Base-by-base conservation (phyloP, 2,888 invertebrate species). In the Chrysolina americana region DNA sequence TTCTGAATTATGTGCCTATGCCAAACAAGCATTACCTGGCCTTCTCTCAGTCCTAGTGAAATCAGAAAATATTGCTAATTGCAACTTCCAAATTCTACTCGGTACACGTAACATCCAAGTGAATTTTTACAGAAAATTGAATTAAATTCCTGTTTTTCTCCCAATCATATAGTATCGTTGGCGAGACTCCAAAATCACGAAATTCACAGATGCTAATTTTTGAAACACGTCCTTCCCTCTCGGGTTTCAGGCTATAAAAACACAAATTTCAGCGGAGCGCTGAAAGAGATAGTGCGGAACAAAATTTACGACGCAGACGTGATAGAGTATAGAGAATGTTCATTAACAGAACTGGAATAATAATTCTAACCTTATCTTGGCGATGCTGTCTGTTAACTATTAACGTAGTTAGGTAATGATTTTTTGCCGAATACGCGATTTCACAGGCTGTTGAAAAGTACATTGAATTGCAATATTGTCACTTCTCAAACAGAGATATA, bases 161-260 rank as follows among this genome's bases (percentile, higher is more conserved):
- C 21, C 21, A 53, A 13, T 53, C 21, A 21, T 21, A 19, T 53
- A 21, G 53, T 21, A 19, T 53, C 21, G 17, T 19, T 53, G 53
- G 53, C 21, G 1, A 17, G 13, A 4, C 19, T 53, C 53, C 53
- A 53, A 53, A 53, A 53, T 19, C 13, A 17, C 19, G 19, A 19
- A 21, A 53, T 53, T 53, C 53, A 11, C 53, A 53, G 53, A 53
- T 53, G 53, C 53, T 53, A 53, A 53, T 53, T 53, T 53, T 53
- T 19, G 21, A 13, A 53, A 53, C 53, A 11, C 53, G 53, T 21
- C 21, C 21, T 21, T 53, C 21, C 21, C 53, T 21, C 19, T 19
- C 11, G 53, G 53, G 21, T 53, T 53, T 53, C 53, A 19, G 53
- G 53, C 21, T 19, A 53, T 53, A 53, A 53, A 53, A 53, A 53